Base-by-base conservation (phyloP, 2,888 invertebrate genomes). In the Coleophora flavipennella region DNA sequence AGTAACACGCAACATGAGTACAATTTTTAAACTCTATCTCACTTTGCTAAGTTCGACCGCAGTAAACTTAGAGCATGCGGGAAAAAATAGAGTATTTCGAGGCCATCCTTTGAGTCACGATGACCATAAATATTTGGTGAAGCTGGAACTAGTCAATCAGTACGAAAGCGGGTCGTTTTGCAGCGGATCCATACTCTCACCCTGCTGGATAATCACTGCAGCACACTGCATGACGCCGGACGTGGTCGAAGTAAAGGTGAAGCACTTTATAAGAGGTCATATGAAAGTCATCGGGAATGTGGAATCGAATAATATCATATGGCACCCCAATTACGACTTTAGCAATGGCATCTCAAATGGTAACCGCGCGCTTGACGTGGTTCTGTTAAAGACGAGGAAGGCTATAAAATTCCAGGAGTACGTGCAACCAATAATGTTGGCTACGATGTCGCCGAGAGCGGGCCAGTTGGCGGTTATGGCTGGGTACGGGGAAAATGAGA, bases 101-200 rank as follows among this genome's bases (percentile, higher is more conserved):
- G 59, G 53, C 1, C 6, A 39, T 2, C 35, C 48, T 9, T 33
- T 55, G 9, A 43, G 40, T 12, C 36, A 38, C 13, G 38, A 48
- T 14, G 28, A 34, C 8, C 50, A 60, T 13, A 53, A 49, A 35
- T 51, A 58, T 41, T 50, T 62, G 13, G 57, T 58, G 3, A 28
- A 44, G 27, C 41, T 62, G 2, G 25, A 43, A 2, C 39, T 42
- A 10, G n/a, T 32, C 35, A 28, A 13, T 8, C 1, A 11, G 6
- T 10, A 12, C 31, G 4, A 12, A n/a, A 13, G 8, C 9, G 14
- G 8, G 20, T 6, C 20, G 6, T 8, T 9, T 4, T 63, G 59
- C 28, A 60, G 57, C 36, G 62, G 57, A 11, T 61, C 61, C 4
- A 55, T 62, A 2, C 35, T 63, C 33, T 42, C 37, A 20, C n/a